Conservation (phyloP, 2,113 vertebrate genomes). For the Salvelinus fontinalis region DNA sequence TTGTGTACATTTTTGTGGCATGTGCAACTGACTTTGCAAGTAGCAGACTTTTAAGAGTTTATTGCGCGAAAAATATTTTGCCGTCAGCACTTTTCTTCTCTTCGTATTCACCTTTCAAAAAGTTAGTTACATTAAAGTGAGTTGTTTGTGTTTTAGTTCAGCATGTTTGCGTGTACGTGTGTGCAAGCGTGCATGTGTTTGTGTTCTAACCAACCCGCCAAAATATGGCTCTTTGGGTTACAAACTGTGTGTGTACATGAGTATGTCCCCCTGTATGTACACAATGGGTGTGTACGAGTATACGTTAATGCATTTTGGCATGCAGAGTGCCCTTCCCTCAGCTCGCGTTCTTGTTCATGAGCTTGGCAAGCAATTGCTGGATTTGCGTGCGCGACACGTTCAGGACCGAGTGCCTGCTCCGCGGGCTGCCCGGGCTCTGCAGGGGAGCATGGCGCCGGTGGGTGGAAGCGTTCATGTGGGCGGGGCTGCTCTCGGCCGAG, state of each 20-base stretch:
- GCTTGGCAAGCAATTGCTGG: conserved; percentile 95
- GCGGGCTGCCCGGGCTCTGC: conserved; percentile 82
- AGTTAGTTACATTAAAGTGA: background rate
- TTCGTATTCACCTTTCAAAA: conserved; percentile 11
- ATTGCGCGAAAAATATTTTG: conserved; percentile 68
- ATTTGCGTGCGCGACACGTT: conserved; percentile 91
- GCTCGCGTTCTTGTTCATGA: conserved; percentile 94
- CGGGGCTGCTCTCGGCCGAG: conserved; percentile 97
- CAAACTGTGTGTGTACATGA: background rate
- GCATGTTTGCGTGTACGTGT: conserved; percentile 22
- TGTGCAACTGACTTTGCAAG: conserved; percentile 50
- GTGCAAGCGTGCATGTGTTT: background rate
- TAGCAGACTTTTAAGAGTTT: conserved; percentile 52
- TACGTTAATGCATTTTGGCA: conserved; percentile 36
- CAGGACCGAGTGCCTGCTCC: conserved; percentile 92
- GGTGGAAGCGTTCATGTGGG: conserved; percentile 78
- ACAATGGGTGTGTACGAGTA: background rate
- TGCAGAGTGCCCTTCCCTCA: conserved; percentile 67
- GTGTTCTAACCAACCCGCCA: conserved; percentile 3
- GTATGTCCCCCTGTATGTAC: background rate
- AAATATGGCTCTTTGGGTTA: background rate
- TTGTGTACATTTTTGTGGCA: conserved; percentile 5
- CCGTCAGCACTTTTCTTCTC: conserved; percentile 10
- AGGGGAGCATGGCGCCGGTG: conserved; percentile 61
- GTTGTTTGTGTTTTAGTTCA: background rate